Evolutionary conservation across 1,140 invertebrate species (phyloP), one percentile per base, ranked within the genome.

Genomic region (Philaenus spumarius): DNA sequence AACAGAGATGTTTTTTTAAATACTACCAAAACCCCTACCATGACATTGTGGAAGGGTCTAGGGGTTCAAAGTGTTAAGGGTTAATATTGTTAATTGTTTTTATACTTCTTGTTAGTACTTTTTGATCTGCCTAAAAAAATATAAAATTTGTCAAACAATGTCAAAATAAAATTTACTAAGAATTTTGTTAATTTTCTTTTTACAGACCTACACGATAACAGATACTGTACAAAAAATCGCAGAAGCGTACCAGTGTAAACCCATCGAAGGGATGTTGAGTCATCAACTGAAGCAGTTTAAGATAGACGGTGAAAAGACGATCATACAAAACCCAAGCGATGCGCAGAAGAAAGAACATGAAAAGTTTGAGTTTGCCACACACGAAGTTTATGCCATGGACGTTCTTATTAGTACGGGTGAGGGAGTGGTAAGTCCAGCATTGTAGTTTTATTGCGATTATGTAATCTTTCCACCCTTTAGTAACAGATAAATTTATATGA

Each of bases 331-430:
- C 77, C 97, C 97, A 3, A 94, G 87, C 67, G 97, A 99, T 71
- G 89, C 92, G 46, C 97, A 99, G 72, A 89, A 90, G 65, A 96
- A 97, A 72, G 96, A 98, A 71, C 92, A 98, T 72, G 97, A 99
- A 75, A 97, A 97, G 71, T 94, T 87, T 74, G 90, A 90, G 59
- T 89, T 99, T 74, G 95, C 97, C 72, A 87, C 90, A 54, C 86
- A 98, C 75, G 97, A 99, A 80, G 96, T 98, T 2, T 99, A 98
- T 79, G 95, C 92, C 26, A 90, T 99, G 80, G 97, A 99, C 81
- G 91, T 99, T 12, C 80, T 99, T 39, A 82, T 99, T 47, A 95
- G 92, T 69, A 91, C 91, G 46, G 95, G 95, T 34, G 93, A 96
- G 72, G 95, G 91, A 63, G 74, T 85, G 61, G 82, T 82, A 68